Percentiles rank a stretch among this genome's conserved stretches.
Conservation (phyloP, 2,113 vertebrate genomes). For the Pungitius pungitius region DNA sequence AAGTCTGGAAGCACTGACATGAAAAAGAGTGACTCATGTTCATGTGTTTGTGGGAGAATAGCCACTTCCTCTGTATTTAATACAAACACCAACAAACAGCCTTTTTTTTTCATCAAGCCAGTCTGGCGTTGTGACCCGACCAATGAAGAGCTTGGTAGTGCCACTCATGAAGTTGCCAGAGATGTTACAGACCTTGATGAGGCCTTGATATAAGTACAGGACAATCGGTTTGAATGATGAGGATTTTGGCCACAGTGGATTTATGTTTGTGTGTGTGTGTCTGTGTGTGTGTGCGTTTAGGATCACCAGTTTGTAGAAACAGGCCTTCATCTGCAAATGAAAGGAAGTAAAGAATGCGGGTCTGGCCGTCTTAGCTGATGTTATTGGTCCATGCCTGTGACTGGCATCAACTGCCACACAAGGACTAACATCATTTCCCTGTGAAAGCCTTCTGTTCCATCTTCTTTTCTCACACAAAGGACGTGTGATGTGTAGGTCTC, state of each 20-base stretch:
- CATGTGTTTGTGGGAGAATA: constrained; percentile 74
- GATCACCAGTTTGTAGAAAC: constrained; percentile 33
- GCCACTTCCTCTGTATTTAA: constrained; percentile 71
- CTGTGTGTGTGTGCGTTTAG: constrained; percentile 12
- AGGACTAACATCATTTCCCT: constrained; percentile 32
- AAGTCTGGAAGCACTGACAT: constrained; percentile 64
- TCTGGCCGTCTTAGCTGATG: constrained; percentile 22
- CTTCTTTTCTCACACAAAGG: background rate
- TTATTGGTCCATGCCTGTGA: constrained; percentile 30
- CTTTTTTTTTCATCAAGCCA: background rate
- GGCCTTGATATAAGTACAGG: constrained; percentile 21
- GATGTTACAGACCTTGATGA: background rate
- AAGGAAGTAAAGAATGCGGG: constrained; percentile 8
- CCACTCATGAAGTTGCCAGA: background rate
- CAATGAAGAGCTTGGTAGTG: background rate
- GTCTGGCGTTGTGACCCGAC: background rate
- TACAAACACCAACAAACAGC: constrained; percentile 42
- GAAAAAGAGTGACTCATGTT: constrained; percentile 73
- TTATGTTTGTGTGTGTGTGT: constrained; percentile 18
- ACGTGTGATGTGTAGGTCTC: constrained; percentile 9
- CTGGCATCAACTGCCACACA: constrained; percentile 43
- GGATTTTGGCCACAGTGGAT: constrained; percentile 7
- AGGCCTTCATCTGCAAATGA: constrained; percentile 26
- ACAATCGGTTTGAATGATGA: constrained; percentile 20
- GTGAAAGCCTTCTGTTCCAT: background rate